Evolutionary conservation across 2,113 vertebrate genomes (phyloP), one percentile per base, ranked within the genome.

Genomic region (Cyanocitta stelleri): DNA sequence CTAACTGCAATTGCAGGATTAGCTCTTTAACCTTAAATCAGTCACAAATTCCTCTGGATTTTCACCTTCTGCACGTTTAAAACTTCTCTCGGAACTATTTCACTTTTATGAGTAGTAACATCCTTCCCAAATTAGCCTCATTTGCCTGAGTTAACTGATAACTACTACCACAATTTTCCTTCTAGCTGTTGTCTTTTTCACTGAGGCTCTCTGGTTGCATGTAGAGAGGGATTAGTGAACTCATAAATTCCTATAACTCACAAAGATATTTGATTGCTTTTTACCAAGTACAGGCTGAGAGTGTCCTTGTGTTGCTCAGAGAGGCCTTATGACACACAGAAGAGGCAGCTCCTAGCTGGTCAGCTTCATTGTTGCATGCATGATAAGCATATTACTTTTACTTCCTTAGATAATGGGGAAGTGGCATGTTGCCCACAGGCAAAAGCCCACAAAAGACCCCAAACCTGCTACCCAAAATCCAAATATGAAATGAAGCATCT

Each of bases 11-110:
- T 55, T 92, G 85, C 51, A 94, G 88, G 79, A 74, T 84, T 86
- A 92, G 51, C 59, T 94, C 39, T 93, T 92, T 88, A 92, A 88
- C 79, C 79, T 85, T 96, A 92, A 90, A 92, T 88, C 83, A 85
- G 49, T 39, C 85, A 78, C 68, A 88, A 66, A 74, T 27, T 88
- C 68, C 74, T 95, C 37, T 81, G 35, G 55, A 84, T 94, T 93
- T 95, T 88, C 51, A 93, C 39, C 63, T 83, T 93, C 67, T 93
- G 32, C 77, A 90, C 92, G 75, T 80, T 95, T 77, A 94, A 95
- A 90, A 92, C 75, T 84, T 91, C 64, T 80, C 51, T 85, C 37
- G 76, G 54, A 97, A 85, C 51, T 54, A 82, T 88, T 93, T 90
- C 41, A 84, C 64, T 95, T 90, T 92, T 66, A 94, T 54, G 51